phyloP scores from a whole-genome alignment of 2,797 vertebrate genomes.

The Hippocampus kuda region DNA sequence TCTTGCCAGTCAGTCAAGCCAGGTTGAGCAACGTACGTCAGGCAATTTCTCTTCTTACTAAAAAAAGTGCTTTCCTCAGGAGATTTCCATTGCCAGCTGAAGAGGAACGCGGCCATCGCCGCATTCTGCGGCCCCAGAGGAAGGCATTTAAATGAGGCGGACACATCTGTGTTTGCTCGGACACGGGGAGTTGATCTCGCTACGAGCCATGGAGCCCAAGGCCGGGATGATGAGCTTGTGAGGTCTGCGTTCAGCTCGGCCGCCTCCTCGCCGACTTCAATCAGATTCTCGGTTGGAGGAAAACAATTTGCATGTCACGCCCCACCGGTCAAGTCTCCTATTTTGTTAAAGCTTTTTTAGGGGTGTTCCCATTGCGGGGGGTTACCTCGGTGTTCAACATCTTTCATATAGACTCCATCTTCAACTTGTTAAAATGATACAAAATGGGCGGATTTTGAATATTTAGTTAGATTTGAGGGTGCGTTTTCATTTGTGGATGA shows the following conservation, averaged over 20 bases:
- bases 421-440: not conserved
- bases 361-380: not conserved
- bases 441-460: not conserved
- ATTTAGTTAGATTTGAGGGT: conserved; percentile 26
- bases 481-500: conserved; percentile 5
- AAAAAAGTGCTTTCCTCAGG: not conserved
- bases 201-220: conserved; percentile 33
- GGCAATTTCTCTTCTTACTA: not conserved
- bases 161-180: conserved; percentile 43
- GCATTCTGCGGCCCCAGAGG: conserved; percentile 20
- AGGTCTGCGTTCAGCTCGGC: conserved; percentile 52
- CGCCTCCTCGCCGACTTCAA: conserved; percentile 53
- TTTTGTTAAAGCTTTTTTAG: conserved; percentile 53
- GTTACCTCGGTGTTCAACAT: not conserved
- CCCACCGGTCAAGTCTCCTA: conserved; percentile 41
- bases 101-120: conserved; percentile 23
- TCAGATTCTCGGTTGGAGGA: conserved; percentile 58
- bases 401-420: not conserved
- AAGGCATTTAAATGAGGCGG: conserved; percentile 47
- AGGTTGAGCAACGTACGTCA: not conserved
- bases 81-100: conserved; percentile 30
- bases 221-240: conserved; percentile 45
- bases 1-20: not conserved
- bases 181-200: conserved; percentile 34
- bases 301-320: conserved; percentile 66